phyloP scores from a whole-genome alignment of 2,113 vertebrate genomes.

The Brachypodius melanocephalos region DNA sequence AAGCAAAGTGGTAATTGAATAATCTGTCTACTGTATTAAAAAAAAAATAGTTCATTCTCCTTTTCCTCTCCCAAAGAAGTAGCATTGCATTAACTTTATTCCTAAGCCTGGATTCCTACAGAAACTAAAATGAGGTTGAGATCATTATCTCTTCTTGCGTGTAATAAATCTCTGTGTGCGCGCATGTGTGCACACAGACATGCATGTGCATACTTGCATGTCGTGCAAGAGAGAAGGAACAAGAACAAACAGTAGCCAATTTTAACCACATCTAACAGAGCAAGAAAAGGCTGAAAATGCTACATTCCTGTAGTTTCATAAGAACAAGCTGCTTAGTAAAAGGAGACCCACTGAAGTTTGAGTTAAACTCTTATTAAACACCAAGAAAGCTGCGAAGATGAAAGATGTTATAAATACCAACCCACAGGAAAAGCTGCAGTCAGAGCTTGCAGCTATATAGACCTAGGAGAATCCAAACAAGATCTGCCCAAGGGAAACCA shows the following conservation, averaged over 20 bases:
- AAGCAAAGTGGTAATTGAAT: neutral
- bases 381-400: neutral
- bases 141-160: neutral
- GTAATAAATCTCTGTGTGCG: neutral
- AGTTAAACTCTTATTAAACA: conserved; percentile 8
- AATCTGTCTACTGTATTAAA: neutral
- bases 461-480: neutral
- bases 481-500: neutral
- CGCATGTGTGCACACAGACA: neutral
- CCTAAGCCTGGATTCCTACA: neutral
- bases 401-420: neutral
- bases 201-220: neutral
- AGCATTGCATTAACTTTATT: neutral
- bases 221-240: neutral
- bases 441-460: neutral
- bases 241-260: conserved; percentile 2
- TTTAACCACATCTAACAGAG: conserved; percentile 45
- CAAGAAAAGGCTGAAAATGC: neutral
- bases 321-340: neutral
- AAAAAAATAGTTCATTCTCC: neutral
- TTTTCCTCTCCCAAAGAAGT: neutral
- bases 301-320: neutral
- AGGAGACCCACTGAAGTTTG: neutral
- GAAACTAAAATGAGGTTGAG: conserved; percentile 2
- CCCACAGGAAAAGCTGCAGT: neutral